A percentile compares a stretch with the other conserved stretches of the same genome.
Conservation (phyloP, 2,888 invertebrate species). For the Sesamia inferens region DNA sequence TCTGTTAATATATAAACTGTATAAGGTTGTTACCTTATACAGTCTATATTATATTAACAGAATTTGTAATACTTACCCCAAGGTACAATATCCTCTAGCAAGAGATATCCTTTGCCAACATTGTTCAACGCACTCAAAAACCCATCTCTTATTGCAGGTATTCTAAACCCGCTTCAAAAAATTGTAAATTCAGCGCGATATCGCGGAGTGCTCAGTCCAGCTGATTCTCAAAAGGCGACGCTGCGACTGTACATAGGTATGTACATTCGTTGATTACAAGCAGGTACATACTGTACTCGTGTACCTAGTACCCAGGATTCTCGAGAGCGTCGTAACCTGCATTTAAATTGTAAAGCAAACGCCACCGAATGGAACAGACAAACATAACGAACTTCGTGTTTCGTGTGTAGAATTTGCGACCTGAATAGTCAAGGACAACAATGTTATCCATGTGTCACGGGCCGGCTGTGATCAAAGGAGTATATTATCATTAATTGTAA, state of each 20-base stretch:
- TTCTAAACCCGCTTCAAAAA: conserved; percentile 32
- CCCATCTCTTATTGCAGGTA: conserved; percentile 25
- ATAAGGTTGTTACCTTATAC: no score
- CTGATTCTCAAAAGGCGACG: conserved; percentile 61
- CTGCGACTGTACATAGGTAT: conserved; percentile 28
- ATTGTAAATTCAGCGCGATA: conserved; percentile 40
- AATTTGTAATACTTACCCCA: not conserved
- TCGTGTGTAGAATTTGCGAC: conserved; percentile 70
- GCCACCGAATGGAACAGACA: conserved; percentile 71
- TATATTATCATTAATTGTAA: not conserved
- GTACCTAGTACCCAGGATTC: conserved; percentile 58
- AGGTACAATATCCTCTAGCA: not conserved
- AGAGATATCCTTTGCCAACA: not conserved
- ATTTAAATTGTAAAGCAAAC: conserved; percentile 80
- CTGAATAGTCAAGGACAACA: conserved; percentile 63
- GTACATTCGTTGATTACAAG: conserved; percentile 59
- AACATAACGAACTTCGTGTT: conserved; percentile 73
- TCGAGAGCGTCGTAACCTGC: conserved; percentile 68
- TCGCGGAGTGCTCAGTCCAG: conserved; percentile 46
- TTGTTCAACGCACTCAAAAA: conserved; percentile 8
- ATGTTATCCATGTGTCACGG: not conserved
- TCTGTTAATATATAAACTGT: no score
- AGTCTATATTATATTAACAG: not conserved
- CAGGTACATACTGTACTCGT: conserved; percentile 46
- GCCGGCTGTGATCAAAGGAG: conserved; percentile 10